Percentiles rank a stretch among this genome's conserved stretches.
phyloP scores from a whole-genome alignment of 2,113 vertebrate genomes.

The Periophthalmus modestus region DNA sequence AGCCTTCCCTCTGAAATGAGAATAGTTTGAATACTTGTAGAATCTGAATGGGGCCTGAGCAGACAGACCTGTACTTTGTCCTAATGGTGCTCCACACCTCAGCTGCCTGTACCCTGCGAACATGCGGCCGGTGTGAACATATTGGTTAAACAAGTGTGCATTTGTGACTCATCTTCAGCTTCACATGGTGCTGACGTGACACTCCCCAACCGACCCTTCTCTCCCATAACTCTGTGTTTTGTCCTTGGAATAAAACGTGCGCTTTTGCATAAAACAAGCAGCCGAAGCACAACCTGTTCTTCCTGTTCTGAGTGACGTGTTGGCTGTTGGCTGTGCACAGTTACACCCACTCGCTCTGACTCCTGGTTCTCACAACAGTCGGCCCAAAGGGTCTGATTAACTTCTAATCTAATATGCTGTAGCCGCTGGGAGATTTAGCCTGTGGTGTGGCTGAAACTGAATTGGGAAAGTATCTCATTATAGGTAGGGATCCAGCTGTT shows the following conservation, averaged over 20 bases:
- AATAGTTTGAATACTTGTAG: neutral
- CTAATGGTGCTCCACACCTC: conserved; percentile 2
- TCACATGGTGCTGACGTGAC: conserved; percentile 16
- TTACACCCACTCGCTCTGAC: conserved; percentile 36
- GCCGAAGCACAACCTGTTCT: conserved; percentile 58
- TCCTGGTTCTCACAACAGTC: conserved; percentile 29
- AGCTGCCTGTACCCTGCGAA: neutral
- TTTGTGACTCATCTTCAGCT: conserved; percentile 29
- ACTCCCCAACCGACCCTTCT: conserved; percentile 5
- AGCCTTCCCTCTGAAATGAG: neutral
- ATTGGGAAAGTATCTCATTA: neutral
- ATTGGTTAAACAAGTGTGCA: conserved; percentile 27
- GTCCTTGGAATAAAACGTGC: conserved; percentile 12
- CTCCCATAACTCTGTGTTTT: conserved; percentile 15
- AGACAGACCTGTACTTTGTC: neutral
- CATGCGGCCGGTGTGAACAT: conserved; percentile 17
- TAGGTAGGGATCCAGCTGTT: neutral
- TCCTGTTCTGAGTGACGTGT: conserved; percentile 47
- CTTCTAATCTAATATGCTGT: neutral
- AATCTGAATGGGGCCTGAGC: neutral
- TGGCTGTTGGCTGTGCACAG: conserved; percentile 32
- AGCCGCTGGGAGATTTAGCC: conserved; percentile 10
- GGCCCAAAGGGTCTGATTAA: conserved; percentile 18
- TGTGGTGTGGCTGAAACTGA: neutral
- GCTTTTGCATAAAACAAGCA: conserved; percentile 36